Conservation (phyloP, 2,113 vertebrate species). For the Dunckerocampus dactyliophorus region DNA sequence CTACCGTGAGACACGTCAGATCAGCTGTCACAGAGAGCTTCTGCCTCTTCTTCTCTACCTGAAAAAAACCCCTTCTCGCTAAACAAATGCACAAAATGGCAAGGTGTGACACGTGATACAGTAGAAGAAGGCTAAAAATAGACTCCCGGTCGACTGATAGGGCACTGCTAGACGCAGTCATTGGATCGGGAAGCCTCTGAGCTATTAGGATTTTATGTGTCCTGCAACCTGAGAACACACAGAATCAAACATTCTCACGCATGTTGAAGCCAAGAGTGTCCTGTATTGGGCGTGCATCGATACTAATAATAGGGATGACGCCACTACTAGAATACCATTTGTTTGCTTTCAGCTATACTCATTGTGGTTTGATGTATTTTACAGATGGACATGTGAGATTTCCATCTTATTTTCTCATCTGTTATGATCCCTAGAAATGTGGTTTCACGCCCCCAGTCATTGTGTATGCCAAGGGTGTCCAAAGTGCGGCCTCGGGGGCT, state of each 20-base stretch:
- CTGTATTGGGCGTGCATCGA: conserved; percentile 31
- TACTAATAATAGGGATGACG: conserved; percentile 16
- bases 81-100: conserved; percentile 56
- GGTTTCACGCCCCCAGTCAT: no score
- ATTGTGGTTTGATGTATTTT: no score
- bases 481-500: no score
- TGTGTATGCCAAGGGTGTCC: no score
- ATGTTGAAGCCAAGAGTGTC: conserved; percentile 32
- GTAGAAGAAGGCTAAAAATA: conserved; percentile 72
- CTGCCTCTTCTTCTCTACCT: conserved; percentile 31
- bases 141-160: conserved; percentile 55
- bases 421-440: no score
- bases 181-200: conserved; percentile 12
- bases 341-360: no score
- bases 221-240: conserved; percentile 47
- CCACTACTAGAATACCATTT: no score
- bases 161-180: conserved; percentile 14
- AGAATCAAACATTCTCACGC: conserved; percentile 44
- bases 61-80: conserved; percentile 41
- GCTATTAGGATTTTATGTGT: conserved; percentile 13
- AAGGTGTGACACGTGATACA: conserved; percentile 59
- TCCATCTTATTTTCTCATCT: no score
- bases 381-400: no score
- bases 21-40: conserved; percentile 25
- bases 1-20: conserved; percentile 2